Conservation (phyloP, 2,888 invertebrate species). For the Morpho helenor region DNA sequence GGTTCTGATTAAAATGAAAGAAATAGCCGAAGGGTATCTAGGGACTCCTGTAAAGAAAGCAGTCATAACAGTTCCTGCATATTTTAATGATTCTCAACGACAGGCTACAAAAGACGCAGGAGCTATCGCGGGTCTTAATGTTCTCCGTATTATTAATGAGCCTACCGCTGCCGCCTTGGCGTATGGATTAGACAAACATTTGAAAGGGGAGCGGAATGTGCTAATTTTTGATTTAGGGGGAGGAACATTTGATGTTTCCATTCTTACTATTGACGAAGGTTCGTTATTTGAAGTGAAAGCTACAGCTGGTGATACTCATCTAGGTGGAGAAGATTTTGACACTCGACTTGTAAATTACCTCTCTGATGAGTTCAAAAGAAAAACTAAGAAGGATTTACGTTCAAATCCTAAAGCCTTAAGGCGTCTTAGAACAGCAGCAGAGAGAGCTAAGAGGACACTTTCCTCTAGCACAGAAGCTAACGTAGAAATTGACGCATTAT, state of each 20-base stretch:
- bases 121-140: conserved; percentile 85
- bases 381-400: conserved; percentile 83
- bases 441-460: conserved; percentile 86
- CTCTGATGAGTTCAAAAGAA: conserved; percentile 84
- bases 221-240: conserved; percentile 82
- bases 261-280: conserved; percentile 89
- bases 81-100: conserved; percentile 85
- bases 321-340: conserved; percentile 87
- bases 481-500: conserved; percentile 86
- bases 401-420: conserved; percentile 82
- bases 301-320: conserved; percentile 91
- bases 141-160: conserved; percentile 90
- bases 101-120: conserved; percentile 92
- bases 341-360: conserved; percentile 83
- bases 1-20: conserved; percentile 78
- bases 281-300: conserved; percentile 88
- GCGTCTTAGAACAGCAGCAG: conserved; percentile 86
- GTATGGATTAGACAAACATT: conserved; percentile 83
- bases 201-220: conserved; percentile 81
- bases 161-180: conserved; percentile 88
- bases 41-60: conserved; percentile 83
- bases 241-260: conserved; percentile 89
- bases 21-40: conserved; percentile 84
- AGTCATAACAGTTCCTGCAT: conserved; percentile 90
- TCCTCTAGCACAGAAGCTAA: conserved; percentile 87